phyloP scores from a whole-genome alignment of 2,113 vertebrate genomes.

The Formicarius rufipectus region DNA sequence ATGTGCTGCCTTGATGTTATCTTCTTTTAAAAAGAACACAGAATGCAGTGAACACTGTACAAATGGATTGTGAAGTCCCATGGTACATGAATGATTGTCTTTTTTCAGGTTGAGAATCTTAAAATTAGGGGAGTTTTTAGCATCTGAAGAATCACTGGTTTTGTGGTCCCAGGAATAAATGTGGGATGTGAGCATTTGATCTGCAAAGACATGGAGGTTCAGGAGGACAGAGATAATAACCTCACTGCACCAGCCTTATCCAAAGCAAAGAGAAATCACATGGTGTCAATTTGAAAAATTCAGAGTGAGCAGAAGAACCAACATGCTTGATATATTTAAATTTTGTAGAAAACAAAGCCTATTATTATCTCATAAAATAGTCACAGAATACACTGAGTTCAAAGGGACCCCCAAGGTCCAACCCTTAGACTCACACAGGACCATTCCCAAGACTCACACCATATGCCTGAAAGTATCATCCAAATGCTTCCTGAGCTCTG shows the following conservation, averaged over 20 bases:
- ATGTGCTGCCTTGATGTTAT: background rate
- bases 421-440: background rate
- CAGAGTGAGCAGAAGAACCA: accelerated
- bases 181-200: background rate
- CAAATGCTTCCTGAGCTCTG: background rate
- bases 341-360: background rate
- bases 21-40: background rate
- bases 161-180: background rate
- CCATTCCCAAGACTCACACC: background rate
- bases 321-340: background rate
- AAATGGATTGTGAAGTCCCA: background rate
- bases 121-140: background rate
- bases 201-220: background rate
- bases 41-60: background rate
- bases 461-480: background rate
- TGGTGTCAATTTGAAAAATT: background rate
- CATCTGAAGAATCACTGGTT: background rate
- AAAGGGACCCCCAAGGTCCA: background rate
- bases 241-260: background rate
- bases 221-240: background rate
- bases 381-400: background rate
- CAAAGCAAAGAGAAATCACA: background rate
- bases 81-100: background rate
- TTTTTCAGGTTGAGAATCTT: background rate
- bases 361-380: background rate